Evolutionary conservation across 1,140 invertebrate genomes (phyloP), one percentile per base, ranked within the genome.

Genomic region (Pachyrhynchus sulphureomaculatus): DNA sequence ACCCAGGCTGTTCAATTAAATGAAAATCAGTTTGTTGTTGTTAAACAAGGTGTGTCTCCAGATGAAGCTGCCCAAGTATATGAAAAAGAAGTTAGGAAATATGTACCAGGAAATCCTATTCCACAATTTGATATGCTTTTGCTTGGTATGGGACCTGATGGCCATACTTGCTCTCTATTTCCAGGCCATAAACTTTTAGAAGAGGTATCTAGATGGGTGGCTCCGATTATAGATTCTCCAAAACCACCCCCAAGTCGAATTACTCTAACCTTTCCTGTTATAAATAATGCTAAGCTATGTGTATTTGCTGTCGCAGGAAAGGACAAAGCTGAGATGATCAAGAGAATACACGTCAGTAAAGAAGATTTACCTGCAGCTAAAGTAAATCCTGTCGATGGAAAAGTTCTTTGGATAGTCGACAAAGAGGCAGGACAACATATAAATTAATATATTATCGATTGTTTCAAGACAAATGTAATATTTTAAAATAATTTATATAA

Each of bases 151-250:
- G 98, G 98, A 0, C 96, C 95, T 12, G 98, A 99, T 82, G 98
- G 98, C 0, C 98, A 99, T 75, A 99, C 96, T 0, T 98, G 96
- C 70, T 99, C 96, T 0, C 77, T 99, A 8, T 99, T 99, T 78
- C 98, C 98, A 0, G 85, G 82, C 29, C 94, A 98, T 79, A 76
- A 78, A 4, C 72, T 91, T 4, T 76, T 94, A 0, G 72, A 88
- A 1, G 90, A 90, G 70, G 80, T 71, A 0, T 75, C 72, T 12
- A 70, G 83, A 2, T 91, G 93, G 82, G 88, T 98, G 3, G 91
- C 91, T 21, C 77, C 88, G 1, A 92, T 99, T 45, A 84, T 80
- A 1, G 90, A 99, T 78, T 98, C 96, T 0, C 97, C 97, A 0
- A 99, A 99, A 78, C 95, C 94, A 52, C 97, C 97, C 3, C 89